Evolutionary conservation across 2,797 vertebrate species (phyloP).

Genomic region (Clamator glandarius): DNA sequence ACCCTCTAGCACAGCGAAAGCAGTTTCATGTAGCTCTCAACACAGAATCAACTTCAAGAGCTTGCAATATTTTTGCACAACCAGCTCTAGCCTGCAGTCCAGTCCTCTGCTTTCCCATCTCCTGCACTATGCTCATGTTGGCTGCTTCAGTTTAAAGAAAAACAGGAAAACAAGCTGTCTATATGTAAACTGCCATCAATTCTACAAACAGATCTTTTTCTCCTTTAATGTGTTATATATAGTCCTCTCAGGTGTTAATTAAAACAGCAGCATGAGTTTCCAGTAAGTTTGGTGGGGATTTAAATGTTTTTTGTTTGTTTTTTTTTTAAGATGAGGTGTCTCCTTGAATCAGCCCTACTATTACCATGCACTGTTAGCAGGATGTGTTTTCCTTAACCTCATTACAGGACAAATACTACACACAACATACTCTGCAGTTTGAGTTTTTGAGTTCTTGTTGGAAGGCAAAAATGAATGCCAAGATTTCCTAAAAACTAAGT

Average conservation of each 20-base stretch:
- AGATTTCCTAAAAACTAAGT: not conserved
- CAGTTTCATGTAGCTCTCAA: not conserved
- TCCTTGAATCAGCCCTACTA: not conserved
- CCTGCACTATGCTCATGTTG: not conserved
- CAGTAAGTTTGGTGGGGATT: not conserved
- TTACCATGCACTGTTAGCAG: not conserved
- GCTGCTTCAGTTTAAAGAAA: not conserved
- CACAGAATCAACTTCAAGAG: not conserved
- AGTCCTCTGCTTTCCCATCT: not conserved
- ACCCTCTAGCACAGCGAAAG: not conserved
- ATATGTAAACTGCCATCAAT: not conserved
- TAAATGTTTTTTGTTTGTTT: not conserved
- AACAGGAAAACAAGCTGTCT: not conserved
- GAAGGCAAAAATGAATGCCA: not conserved
- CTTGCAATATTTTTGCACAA: not conserved
- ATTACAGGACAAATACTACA: not conserved
- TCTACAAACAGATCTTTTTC: not conserved
- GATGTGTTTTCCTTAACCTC: not conserved
- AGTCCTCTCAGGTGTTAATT: constrained; percentile 45
- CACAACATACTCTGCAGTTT: not conserved
- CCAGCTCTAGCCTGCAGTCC: not conserved
- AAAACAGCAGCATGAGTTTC: constrained; percentile 27
- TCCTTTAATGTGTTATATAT: not conserved
- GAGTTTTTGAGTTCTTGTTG: not conserved
- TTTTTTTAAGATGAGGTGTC: not conserved